A percentile compares a stretch with the other conserved stretches of the same genome.
These are phyloP conservation scores for Pantherophis alleghaniensis DNA, from an alignment of 2,797 vertebrate species.

Conservation along the genomic window DNA sequence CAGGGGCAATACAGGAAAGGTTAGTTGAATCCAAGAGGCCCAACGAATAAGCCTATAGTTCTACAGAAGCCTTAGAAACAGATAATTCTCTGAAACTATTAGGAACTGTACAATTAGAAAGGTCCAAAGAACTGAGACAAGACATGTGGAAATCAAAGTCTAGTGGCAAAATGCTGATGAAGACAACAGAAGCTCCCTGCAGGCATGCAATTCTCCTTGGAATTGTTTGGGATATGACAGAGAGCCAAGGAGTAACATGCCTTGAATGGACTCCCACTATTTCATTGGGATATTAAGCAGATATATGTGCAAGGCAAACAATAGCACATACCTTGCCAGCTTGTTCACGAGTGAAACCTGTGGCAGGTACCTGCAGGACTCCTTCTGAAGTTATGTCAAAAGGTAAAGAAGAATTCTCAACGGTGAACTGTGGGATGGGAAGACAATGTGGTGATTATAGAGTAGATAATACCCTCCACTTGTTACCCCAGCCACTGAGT, in stretches of 20 bases:
- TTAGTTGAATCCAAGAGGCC: not conserved
- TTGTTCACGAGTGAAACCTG: conserved; percentile 61
- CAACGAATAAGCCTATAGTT: not conserved
- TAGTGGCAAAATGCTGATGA: not conserved
- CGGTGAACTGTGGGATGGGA: conserved; percentile 57
- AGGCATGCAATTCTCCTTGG: not conserved
- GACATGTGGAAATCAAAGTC: not conserved
- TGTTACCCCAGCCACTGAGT: too few relatives aligned
- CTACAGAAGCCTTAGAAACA: not conserved
- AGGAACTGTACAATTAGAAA: not conserved
- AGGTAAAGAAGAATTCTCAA: conserved; percentile 53
- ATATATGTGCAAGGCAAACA: too few relatives aligned
- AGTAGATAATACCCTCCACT: not conserved
- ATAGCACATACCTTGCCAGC: conserved; percentile 57
- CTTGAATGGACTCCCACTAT: not conserved
- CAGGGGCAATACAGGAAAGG: conserved; percentile 30
- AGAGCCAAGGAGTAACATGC: not conserved
- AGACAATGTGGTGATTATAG: not conserved
- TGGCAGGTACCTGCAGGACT: conserved; percentile 51
- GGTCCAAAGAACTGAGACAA: not conserved
- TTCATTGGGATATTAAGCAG: not conserved
- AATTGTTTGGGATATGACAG: not conserved
- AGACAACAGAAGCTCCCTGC: not conserved
- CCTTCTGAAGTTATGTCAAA: conserved; percentile 62
- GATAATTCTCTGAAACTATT: not conserved